Conservation (phyloP, 2,888 invertebrate genomes). For the Drosophila niveifrons region DNA sequence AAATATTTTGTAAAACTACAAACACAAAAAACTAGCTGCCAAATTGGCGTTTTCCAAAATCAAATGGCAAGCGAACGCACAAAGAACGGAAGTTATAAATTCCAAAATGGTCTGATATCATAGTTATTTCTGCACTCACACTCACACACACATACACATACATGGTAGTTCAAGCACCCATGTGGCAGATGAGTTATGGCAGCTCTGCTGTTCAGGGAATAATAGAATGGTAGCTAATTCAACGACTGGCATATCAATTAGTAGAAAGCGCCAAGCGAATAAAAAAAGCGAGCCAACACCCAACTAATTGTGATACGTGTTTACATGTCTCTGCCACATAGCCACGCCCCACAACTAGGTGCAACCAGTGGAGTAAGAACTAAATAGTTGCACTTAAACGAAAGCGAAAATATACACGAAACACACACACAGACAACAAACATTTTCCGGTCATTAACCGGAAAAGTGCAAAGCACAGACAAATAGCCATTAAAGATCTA, state of each 20-base stretch:
- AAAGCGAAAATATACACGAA: constrained; percentile 25
- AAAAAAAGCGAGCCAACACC: constrained; percentile 61
- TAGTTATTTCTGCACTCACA: constrained; percentile 54
- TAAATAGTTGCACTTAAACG: constrained; percentile 11
- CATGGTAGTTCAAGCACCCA: neutral
- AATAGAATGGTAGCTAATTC: constrained; percentile 38
- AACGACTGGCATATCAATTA: constrained; percentile 74
- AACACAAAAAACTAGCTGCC: constrained; percentile 40
- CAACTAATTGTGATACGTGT: constrained; percentile 45
- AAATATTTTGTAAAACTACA: constrained; percentile 63
- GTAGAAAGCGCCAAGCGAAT: constrained; percentile 70
- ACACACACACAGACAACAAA: constrained; percentile 12
- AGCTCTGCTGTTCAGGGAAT: constrained; percentile 44
- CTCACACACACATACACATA: neutral
- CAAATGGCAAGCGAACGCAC: constrained; percentile 20
- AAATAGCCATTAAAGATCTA: constrained; percentile 46
- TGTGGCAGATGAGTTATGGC: constrained; percentile 58
- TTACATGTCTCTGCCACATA: neutral
- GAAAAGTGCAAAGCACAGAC: constrained; percentile 61
- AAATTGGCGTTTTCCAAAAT: constrained; percentile 56
- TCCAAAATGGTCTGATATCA: constrained; percentile 70
- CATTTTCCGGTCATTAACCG: constrained; percentile 76
- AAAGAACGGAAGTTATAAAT: constrained; percentile 73
- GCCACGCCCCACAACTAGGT: constrained; percentile 59
- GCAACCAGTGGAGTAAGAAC: constrained; percentile 30